Evolutionary conservation across 2,797 vertebrate genomes (phyloP), one percentile per base, ranked within the genome.

Genomic region (Muscicapa striata): DNA sequence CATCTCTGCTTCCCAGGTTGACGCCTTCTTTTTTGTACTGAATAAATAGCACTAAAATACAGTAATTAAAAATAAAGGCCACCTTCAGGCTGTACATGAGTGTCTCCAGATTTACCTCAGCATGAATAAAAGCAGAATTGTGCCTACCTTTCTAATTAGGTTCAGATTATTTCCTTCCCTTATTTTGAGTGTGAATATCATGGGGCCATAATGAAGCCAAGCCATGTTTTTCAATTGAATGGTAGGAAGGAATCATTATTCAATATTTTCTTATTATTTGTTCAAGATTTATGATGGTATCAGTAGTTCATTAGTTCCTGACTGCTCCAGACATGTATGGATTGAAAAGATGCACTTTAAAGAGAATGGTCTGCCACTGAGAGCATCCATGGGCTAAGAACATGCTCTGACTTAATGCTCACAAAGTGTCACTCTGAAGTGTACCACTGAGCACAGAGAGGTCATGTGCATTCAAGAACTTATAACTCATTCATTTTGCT

Each of bases 41-140:
- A 73, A 80, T 74, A 94, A 95, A 95, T 84, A 87, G n/a, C 51
- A 70, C 73, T 83, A 59, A 93, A 94, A 80, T 79, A 74, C 46
- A 89, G 78, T 81, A 91, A 95, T 95, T 95, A 92, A 84, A 80
- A 94, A 94, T 81, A 97, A 96, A 93, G 69, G 41, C 84, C 78
- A 91, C 87, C 83, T 58, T 90, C 66, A 63, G 87, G 75, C 54
- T 70, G 30, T 78, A 74, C 74, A 67, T 52, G 63, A 93, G 59
- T 88, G 38, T 73, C 59, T 94, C 30, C 63, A 85, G 83, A 70
- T 92, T 88, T 88, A 90, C 59, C 80, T 54, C 80, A 85, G 75
- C 76, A 75, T 41, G 73, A 79, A 82, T 79, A 86, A 87, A 75
- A 86, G 63, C 49, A 85, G 69, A 89, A 89, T 16, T 82, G 10